Percentiles rank a stretch among this genome's conserved stretches.
Conservation (phyloP, 2,113 vertebrate genomes). For the Uria aalge region DNA sequence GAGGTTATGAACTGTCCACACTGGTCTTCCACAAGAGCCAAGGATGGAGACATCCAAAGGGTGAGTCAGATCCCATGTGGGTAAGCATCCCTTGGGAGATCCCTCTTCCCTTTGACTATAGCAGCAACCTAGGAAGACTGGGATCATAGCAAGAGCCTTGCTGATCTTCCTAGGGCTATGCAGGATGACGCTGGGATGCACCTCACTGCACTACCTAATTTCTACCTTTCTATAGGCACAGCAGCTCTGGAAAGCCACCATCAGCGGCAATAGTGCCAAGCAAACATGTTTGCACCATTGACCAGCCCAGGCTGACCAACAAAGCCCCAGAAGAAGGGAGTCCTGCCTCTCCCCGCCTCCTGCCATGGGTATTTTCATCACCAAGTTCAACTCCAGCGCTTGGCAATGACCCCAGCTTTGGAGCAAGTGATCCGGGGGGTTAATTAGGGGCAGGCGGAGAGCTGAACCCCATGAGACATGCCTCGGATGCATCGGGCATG, state of each 20-base stretch:
- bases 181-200: not conserved
- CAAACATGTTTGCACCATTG: not conserved
- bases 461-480: not conserved
- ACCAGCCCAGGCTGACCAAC: not conserved
- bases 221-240: not conserved
- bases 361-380: not conserved
- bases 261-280: not conserved
- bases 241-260: not conserved
- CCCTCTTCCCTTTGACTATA: not conserved
- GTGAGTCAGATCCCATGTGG: not conserved
- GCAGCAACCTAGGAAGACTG: not conserved
- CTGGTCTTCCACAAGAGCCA: rapidly evolving
- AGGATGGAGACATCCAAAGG: not conserved
- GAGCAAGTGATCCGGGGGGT: not conserved
- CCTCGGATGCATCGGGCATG: not conserved
- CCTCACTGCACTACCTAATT: no score
- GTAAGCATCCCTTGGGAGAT: not conserved
- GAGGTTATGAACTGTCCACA: not conserved
- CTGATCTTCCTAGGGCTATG: not conserved
- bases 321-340: not conserved
- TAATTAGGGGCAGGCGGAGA: not conserved
- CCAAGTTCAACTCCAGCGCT: not conserved
- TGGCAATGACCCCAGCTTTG: not conserved
- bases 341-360: not conserved
- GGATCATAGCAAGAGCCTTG: not conserved